Base-by-base conservation (phyloP, 2,888 invertebrate genomes). In the Argyresthia albistria region DNA sequence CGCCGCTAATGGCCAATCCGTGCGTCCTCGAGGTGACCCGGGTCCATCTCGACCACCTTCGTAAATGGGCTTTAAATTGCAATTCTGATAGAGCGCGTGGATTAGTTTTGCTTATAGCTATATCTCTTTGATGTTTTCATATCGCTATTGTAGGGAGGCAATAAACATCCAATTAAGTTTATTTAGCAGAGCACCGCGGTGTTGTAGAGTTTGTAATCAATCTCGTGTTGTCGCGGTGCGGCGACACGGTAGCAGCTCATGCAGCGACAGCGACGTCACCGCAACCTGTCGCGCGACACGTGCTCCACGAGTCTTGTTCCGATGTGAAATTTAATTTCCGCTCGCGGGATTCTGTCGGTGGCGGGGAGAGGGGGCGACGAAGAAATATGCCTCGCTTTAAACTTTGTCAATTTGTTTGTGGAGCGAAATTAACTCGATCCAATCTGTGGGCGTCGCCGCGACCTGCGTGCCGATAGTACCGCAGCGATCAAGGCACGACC, bases 371-470 rank as follows among this genome's bases (percentile, higher is more conserved):
- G 69, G 66, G 64, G 60, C 66, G 71, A 74, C 72, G 80, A 84
- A 87, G 84, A 87, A 86, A 86, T 87, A 84, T 86, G 83, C 82
- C 77, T 79, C 82, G 83, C 79, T 86, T 76, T 83, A 83, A 87
- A 87, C 86, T 87, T 87, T 87, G 86, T 86, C 87, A 87, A 87
- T 87, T 86, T 87, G 84, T 87, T 87, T 87, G 86, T 86, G 81
- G 82, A 83, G 83, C 75, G 80, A 87, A 86, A 87, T 87, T 87
- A 87, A 86, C 87, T 87, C 82, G 86, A 86, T 86, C 86, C 82
- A 83, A 86, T 86, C 87, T 84, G 82, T 73, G 80, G 76, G 76
- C 73, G 67, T 60, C 52, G 62, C 62, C 60, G 65, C 72, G 79
- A 79, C 77, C 77, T 72, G 76, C 71, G 73, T 70, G 61, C 70